Percentiles rank a stretch among this genome's conserved stretches.
phyloP scores from a whole-genome alignment of 1,140 invertebrate species.

The Thaumatotibia leucotreta region DNA sequence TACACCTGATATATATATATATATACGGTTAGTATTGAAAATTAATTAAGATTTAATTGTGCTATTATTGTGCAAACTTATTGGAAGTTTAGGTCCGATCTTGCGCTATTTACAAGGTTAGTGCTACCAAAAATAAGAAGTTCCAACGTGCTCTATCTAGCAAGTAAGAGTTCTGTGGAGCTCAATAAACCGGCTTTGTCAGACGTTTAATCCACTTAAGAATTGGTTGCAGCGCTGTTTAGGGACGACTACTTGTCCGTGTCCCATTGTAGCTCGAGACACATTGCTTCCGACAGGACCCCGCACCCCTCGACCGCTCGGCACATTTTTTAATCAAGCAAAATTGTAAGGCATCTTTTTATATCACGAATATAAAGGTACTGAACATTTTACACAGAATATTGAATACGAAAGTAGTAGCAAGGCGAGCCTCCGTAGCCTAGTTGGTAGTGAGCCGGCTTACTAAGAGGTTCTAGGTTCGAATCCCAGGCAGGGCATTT shows the following conservation, averaged over 20 bases:
- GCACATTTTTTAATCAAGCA: constrained; percentile 8
- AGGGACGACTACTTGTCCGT: constrained; percentile 19
- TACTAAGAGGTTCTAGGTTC: too few relatives aligned
- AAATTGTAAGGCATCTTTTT: neutral
- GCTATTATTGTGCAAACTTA: too few relatives aligned
- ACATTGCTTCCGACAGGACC: constrained; percentile 31
- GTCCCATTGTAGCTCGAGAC: constrained; percentile 30
- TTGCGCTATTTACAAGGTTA: too few relatives aligned
- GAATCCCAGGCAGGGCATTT: too few relatives aligned
- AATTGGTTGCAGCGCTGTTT: constrained; percentile 35
- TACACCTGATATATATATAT: too few relatives aligned
- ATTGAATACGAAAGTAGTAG: too few relatives aligned
- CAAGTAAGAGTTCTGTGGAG: neutral
- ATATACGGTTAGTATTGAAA: too few relatives aligned
- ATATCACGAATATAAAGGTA: neutral
- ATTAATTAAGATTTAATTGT: too few relatives aligned
- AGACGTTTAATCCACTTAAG: constrained; percentile 59
- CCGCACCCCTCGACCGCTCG: neutral
- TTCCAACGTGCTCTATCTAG: neutral
- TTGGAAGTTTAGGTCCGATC: too few relatives aligned
- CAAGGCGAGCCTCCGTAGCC: too few relatives aligned
- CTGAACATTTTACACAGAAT: too few relatives aligned
- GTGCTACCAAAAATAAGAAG: neutral
- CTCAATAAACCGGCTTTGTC: constrained; percentile 52
- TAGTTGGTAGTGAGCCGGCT: too few relatives aligned